Base-by-base conservation (phyloP, 2,797 vertebrate genomes). In the Sebastolobus alascanus region DNA sequence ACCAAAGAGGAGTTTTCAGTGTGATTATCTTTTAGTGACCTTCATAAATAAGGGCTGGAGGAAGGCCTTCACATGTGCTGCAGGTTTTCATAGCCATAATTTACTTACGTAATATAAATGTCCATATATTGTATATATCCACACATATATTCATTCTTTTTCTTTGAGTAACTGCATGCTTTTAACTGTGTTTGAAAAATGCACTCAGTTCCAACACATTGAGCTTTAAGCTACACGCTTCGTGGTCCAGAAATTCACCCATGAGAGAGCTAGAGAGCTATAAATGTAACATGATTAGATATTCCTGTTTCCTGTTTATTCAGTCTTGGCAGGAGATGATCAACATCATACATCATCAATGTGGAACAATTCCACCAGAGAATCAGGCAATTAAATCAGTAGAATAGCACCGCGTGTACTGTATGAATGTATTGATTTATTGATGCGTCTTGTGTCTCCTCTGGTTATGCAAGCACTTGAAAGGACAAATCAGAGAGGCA, bases 391-490 rank as follows among this genome's bases (percentile, higher is more conserved):
- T 76, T 10, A 64, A 72, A 73, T 79, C 38, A 59, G 37, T 70
- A 43, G 31, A 80, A 81, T 59, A 75, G 69, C 56, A 8, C 61
- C 8, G 16, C 67, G 13, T 54, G 70, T 84, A n/a, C 66, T 61
- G 40, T 59, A 68, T 73, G 68, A 68, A 83, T 80, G 61, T 87
- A 91, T 89, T 85, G 87, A 88, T 78, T 83, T 83, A 81, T 75
- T 85, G 83, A 88, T 68, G 12, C 37, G 37, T 73, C 63, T 67
- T 22, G n/a, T 68, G 75, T 82, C 65, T 88, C 74, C 54, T 69
- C 66, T 77, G 60, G 69, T 83, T 73, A 68, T 54, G 56, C 14
- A 61, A 43, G 75, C 27, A 84, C 71, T 85, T 87, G 60, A 81
- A 68, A 84, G 69, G 43, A 66, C 68, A 79, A 54, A 72, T 79